Conservation (phyloP, 2,113 vertebrate genomes). For the Sardina pilchardus region DNA sequence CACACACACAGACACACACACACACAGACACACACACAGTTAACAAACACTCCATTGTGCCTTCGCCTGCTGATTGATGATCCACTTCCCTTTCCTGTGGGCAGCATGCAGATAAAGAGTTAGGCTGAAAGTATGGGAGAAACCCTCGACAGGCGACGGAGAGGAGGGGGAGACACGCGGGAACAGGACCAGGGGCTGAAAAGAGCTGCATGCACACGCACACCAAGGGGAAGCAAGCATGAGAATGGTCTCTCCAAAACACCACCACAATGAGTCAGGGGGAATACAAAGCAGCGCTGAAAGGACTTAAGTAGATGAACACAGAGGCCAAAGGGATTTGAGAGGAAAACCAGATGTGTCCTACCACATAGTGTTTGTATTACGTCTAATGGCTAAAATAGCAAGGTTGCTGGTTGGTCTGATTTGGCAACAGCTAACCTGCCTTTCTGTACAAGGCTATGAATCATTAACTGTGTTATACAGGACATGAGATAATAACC, state of each 20-base stretch:
- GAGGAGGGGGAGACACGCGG: not conserved
- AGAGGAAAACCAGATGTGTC: not conserved
- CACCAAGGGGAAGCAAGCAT: not conserved
- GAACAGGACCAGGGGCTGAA: not conserved
- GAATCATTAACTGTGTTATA: not conserved
- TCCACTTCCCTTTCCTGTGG: constrained; percentile 21
- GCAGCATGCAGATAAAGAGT: constrained; percentile 19
- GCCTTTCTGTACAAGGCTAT: not conserved
- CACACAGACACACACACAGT: not conserved
- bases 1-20: not conserved
- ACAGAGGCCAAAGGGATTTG: not conserved
- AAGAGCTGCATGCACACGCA: not conserved
- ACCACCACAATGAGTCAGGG: not conserved
- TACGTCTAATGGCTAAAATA: not conserved
- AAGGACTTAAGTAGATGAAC: not conserved
- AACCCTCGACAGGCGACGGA: not conserved
- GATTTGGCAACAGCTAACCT: not conserved
- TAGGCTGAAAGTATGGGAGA: not conserved
- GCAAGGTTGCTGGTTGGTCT: not conserved
- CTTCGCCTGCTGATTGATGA: not conserved
- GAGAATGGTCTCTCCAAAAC: not conserved
- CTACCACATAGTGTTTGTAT: not conserved
- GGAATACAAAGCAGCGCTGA: not conserved
- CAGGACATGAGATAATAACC: constrained; percentile 16
- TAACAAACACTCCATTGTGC: not conserved